These are phyloP conservation scores for Octomys mimax DNA, from an alignment of 2,797 vertebrate species.

Conservation along the genomic window DNA sequence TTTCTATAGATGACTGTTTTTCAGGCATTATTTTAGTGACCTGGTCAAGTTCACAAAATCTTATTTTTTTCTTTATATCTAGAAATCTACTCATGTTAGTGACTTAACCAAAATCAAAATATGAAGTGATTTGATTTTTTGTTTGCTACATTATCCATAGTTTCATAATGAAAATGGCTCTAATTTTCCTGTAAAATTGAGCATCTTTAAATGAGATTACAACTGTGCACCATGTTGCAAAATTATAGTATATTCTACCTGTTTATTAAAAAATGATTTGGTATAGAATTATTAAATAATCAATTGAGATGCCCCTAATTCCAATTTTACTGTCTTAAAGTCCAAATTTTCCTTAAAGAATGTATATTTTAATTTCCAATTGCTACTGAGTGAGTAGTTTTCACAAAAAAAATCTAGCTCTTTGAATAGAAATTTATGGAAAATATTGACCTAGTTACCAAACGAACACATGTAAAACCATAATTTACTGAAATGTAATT, in stretches of 20 bases:
- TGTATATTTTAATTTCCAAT: neutral
- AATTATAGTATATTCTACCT: neutral
- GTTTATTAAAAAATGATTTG: slow-evolving; percentile 14
- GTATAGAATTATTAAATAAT: neutral
- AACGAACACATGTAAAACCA: slow-evolving; percentile 58
- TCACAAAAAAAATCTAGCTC: slow-evolving; percentile 33
- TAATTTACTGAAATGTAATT: slow-evolving; percentile 72
- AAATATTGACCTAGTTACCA: slow-evolving; percentile 50
- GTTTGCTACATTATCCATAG: slow-evolving; percentile 45
- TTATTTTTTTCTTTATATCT: slow-evolving; percentile 46
- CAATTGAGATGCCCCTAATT: neutral
- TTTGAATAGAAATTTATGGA: slow-evolving; percentile 39
- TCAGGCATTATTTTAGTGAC: slow-evolving; percentile 32
- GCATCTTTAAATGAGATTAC: slow-evolving; percentile 24
- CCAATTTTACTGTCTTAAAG: neutral
- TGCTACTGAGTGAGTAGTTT: slow-evolving; percentile 29
- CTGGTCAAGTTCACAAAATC: slow-evolving; percentile 54
- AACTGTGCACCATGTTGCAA: neutral
- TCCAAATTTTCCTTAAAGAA: neutral
- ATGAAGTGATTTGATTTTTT: slow-evolving; percentile 52
- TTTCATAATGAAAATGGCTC: slow-evolving; percentile 32
- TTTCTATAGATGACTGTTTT: slow-evolving; percentile 58
- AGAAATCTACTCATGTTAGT: slow-evolving; percentile 56
- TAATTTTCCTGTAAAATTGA: slow-evolving; percentile 52
- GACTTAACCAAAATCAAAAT: slow-evolving; percentile 34